phyloP scores from a whole-genome alignment of 2,113 vertebrate species.

The zebrafish (Danio rerio) region GRCz12tu NC_133196.1:37992501-37993000 shows the following conservation, averaged over 20 bases:
- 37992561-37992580: slow-evolving; percentile 64
- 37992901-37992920: no score
- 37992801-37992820: not conserved
- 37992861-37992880: not conserved
- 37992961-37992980: no score
- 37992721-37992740: slow-evolving; percentile 34
- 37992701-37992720: slow-evolving; percentile 36
- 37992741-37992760: slow-evolving; percentile 21
- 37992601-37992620: slow-evolving; percentile 34
- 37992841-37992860: not conserved
- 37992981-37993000: no score
- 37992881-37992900: no score
- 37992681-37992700: slow-evolving; percentile 39
- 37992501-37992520: slow-evolving; percentile 62
- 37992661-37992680: slow-evolving; percentile 45
- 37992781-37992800: not conserved
- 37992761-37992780: not conserved
- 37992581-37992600: slow-evolving; percentile 31
- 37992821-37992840: not conserved
- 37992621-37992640: slow-evolving; percentile 36
- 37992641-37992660: slow-evolving; percentile 35
- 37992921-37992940: no score
- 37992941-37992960: no score
- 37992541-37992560: slow-evolving; percentile 55
- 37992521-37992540: slow-evolving; percentile 62